Conservation (phyloP, 2,888 invertebrate genomes). For the Drosophila histrio region DNA sequence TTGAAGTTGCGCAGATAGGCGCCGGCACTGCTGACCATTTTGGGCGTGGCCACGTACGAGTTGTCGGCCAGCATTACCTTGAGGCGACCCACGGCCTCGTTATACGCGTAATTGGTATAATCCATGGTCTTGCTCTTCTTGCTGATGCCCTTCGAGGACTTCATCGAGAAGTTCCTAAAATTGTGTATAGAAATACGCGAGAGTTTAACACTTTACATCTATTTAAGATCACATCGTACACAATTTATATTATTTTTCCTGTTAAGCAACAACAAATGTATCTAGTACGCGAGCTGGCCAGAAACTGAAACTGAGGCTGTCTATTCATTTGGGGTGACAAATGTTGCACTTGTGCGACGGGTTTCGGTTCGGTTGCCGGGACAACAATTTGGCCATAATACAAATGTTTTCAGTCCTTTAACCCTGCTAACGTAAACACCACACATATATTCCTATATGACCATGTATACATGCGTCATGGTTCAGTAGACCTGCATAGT, state of each 20-base stretch:
- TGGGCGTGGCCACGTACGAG: slow-evolving; percentile 87
- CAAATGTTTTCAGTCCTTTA: slow-evolving; percentile 38
- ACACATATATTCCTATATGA: neutral
- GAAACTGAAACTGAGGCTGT: slow-evolving; percentile 60
- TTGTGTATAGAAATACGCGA: slow-evolving; percentile 16
- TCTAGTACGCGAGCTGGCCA: slow-evolving; percentile 48
- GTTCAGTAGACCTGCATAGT: slow-evolving; percentile 34
- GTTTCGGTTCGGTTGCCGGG: slow-evolving; percentile 54
- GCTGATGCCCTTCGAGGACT: slow-evolving; percentile 81
- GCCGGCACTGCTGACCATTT: slow-evolving; percentile 55
- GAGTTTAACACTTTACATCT: slow-evolving; percentile 28
- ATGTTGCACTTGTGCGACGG: slow-evolving; percentile 34
- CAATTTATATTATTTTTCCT: slow-evolving; percentile 1
- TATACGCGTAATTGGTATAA: slow-evolving; percentile 93
- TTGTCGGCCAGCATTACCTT: slow-evolving; percentile 90
- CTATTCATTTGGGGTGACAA: slow-evolving; percentile 57
- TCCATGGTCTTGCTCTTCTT: slow-evolving; percentile 86
- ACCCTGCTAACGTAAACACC: slow-evolving; percentile 40
- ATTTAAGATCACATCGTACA: slow-evolving; percentile 67
- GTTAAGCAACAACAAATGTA: neutral
- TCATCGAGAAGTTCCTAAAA: slow-evolving; percentile 81
- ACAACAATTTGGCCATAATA: slow-evolving; percentile 72
- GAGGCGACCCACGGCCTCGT: slow-evolving; percentile 92
- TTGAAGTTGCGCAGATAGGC: slow-evolving; percentile 79
- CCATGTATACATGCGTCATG: slow-evolving; percentile 51